Evolutionary conservation across 2,797 vertebrate species (phyloP).

Genomic region (Sebastolobus altivelis): DNA sequence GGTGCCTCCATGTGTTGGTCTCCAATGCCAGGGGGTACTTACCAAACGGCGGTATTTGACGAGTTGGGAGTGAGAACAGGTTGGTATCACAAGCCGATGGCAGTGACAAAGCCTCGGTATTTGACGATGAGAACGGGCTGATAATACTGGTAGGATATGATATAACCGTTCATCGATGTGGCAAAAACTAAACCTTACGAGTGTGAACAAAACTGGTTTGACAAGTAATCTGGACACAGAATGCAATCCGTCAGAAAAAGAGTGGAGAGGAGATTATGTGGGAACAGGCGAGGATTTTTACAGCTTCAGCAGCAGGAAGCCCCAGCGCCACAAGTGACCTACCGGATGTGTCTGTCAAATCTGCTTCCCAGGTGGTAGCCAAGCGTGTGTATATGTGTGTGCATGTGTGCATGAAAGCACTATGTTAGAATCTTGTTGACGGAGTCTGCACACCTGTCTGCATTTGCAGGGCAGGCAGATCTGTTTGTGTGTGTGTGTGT

Average conservation of each 20-base stretch:
- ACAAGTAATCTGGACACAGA: slow-evolving; percentile 60
- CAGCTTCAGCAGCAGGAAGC: slow-evolving; percentile 65
- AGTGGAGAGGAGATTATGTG: slow-evolving; percentile 28
- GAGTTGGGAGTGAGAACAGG: no score
- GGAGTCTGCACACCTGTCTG: slow-evolving; percentile 63
- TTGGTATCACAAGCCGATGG: no score
- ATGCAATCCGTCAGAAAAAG: slow-evolving; percentile 39
- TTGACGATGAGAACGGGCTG: no score
- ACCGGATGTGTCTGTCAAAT: slow-evolving; percentile 72
- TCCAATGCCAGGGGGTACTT: no score
- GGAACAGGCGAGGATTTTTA: slow-evolving; percentile 48
- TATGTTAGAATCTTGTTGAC: slow-evolving; percentile 58
- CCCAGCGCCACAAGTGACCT: slow-evolving; percentile 64
- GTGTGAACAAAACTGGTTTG: slow-evolving; percentile 43
- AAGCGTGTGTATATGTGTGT: slow-evolving; percentile 20
- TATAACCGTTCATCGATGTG: slow-evolving; percentile 46
- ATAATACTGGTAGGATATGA: slow-evolving; percentile 8
- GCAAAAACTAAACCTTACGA: slow-evolving; percentile 36
- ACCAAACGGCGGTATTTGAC: no score
- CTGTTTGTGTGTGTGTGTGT: slow-evolving; percentile 34
- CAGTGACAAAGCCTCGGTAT: no score
- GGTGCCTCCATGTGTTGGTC: no score
- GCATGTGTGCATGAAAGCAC: slow-evolving; percentile 49
- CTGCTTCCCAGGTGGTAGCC: slow-evolving; percentile 60
- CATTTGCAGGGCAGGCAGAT: slow-evolving; percentile 61